These are phyloP conservation scores for Raphicerus campestris DNA, from an alignment of 2,113 vertebrate genomes.

Conservation along the genomic window DNA sequence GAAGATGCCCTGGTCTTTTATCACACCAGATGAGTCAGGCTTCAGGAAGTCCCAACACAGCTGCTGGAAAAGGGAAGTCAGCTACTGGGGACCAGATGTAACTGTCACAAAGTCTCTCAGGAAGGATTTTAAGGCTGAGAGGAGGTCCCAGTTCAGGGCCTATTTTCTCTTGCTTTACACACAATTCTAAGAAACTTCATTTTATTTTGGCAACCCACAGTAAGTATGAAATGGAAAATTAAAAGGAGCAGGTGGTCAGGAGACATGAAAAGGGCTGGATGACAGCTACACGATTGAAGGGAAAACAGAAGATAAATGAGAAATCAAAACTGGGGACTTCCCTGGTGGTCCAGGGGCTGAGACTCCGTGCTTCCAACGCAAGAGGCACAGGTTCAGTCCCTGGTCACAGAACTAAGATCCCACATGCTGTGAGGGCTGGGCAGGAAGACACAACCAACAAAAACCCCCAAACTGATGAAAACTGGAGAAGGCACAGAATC, in stretches of 20 bases:
- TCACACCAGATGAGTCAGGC: neutral
- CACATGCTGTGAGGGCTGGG: neutral
- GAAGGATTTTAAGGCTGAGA: neutral
- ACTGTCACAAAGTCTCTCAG: neutral
- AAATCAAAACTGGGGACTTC: neutral
- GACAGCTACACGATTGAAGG: neutral
- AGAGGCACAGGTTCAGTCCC: neutral
- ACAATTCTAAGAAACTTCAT: neutral
- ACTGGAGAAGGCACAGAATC: neutral
- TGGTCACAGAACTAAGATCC: neutral
- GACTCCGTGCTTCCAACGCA: rapidly evolving
- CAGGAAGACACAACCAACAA: neutral
- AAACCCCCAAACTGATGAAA: neutral
- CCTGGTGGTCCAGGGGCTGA: neutral
- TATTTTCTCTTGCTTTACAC: neutral
- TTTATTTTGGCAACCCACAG: neutral
- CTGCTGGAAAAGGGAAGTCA: neutral
- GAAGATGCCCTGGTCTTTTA: neutral
- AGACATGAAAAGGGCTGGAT: neutral
- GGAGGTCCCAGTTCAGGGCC: neutral
- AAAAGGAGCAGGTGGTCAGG: neutral
- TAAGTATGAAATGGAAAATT: neutral
- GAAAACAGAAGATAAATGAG: neutral
- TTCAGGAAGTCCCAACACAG: neutral
- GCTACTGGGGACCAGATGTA: too few species aligned